Base-by-base conservation (phyloP, 92 coral and sea anemone species). In the Epizoanthus ramosus region DNA sequence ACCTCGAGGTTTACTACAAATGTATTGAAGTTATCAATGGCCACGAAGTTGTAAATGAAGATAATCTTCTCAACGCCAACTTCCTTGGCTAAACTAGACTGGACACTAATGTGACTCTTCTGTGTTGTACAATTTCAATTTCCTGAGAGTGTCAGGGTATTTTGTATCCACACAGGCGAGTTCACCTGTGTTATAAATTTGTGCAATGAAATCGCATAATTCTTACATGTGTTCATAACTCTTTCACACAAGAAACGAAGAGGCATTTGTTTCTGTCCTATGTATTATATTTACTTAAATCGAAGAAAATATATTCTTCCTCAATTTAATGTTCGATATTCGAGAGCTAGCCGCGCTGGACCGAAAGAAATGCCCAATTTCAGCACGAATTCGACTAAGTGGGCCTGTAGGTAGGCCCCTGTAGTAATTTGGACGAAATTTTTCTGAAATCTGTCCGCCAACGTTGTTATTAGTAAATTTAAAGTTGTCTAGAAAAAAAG, bases 21-120 rank as follows among this genome's bases (percentile, higher is more conserved):
- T 97, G 99, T 89, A 94, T 97, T 85, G 99, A 97, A 77, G 99
- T 97, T 61, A 97, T 97, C 91, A 97, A 97, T 84, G 99, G 99
- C 41, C 99, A 97, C 64, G 99, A 97, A 79, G 99, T 97, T 25
- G 99, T 97, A 54, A 97, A 97, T 82, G 99, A 97, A 73, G 99
- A 97, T 87, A 97, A 97, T 92, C 84, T 97, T 67, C 98, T 97
- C 85, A 97, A 97, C 92, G 98, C 98, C 71, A 97, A 97, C 86
- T 97, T 88, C 85, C 85, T 97, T 91, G 99, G 99, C 65, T 93
- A 87, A 87, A 87, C 37, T 67, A 81, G 53, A 58, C 35, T 68
- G 24, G 60, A 68, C 75, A 66, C 56, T 64, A 24, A 61, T 60
- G 59, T 39, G 61, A 77, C 82, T 37, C 61, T 77, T 61, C 58